Evolutionary conservation across 2,888 invertebrate genomes (phyloP).

Genomic region (Eupithecia dodoneata): DNA sequence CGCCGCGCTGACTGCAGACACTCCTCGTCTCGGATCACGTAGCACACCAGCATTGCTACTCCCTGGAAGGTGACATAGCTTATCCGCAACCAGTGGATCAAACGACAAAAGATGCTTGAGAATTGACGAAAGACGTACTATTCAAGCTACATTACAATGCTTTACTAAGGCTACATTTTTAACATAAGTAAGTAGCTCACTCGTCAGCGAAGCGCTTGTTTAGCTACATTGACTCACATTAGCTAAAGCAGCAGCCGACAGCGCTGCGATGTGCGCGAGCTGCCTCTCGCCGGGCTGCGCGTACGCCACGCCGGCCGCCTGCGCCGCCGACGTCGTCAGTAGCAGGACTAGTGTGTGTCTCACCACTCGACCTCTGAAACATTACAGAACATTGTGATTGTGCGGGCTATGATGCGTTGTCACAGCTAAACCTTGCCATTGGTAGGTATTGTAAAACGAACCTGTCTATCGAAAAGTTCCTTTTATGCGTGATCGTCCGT

Average conservation of each 20-base stretch:
- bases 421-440: no score
- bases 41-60: slow-evolving; percentile 83
- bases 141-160: no score
- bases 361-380: slow-evolving; percentile 62
- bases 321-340: slow-evolving; percentile 65
- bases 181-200: no score
- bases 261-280: slow-evolving; percentile 60
- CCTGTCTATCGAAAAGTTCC: slow-evolving; percentile 83
- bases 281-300: slow-evolving; percentile 69
- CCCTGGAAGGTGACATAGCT: slow-evolving; percentile 69
- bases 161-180: no score
- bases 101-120: no score
- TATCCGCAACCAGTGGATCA: no score
- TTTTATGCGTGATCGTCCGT: slow-evolving; percentile 83
- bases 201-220: neutral
- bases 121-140: no score
- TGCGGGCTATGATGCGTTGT: no score
- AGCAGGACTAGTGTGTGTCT: slow-evolving; percentile 70
- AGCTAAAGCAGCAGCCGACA: slow-evolving; percentile 68
- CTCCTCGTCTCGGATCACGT: slow-evolving; percentile 85
- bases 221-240: slow-evolving; percentile 55
- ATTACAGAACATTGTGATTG: neutral
- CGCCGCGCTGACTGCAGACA: slow-evolving; percentile 74
- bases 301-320: slow-evolving; percentile 73
- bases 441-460: slow-evolving; percentile 45